Base-by-base conservation (phyloP, 2,888 invertebrate species). In the Lithodes maja region DNA sequence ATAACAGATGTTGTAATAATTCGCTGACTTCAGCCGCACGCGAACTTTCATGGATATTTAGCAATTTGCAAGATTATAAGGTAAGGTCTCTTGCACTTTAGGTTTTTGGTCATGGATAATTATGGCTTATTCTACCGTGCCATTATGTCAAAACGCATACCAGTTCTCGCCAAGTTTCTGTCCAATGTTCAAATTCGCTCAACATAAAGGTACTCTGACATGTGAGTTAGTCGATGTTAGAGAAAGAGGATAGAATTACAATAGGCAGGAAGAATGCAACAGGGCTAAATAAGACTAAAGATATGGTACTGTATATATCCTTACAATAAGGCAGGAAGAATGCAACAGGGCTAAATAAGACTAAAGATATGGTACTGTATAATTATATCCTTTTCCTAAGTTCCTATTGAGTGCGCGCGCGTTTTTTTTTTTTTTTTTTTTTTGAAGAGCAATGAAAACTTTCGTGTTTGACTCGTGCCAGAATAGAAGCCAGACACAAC, bases 21-120 rank as follows among this genome's bases (percentile, higher is more conserved):
- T 77, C 2, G 49, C 77, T 50, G 5, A 9, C 33, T 3, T 33
- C 3, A 77, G 33, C 50, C 33, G 3, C 77, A 77, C 77, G 77
- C 77, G 77, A 77, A 49, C 77, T 77, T 77, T 17, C 77, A 77
- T 77, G 77, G 77, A 3, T 12, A 77, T 77, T 77, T 77, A 77
- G 3, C 77, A 49, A 77, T 77, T 77, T 77, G 77, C 49, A 49
- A 3, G 50, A 77, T 12, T 17, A 77, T 77, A 17, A 77, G 77
- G 50, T 49, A 77, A 77, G 61, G 12, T 5, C 7, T 61, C 12
- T 61, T 5, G 5, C 61, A 9, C 61, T 5, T 61, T 61, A 9
- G 5, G 61, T 61, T 61, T 61, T 61, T 61, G 61, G 61, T 5
- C 12, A 9, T 61, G 61, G 61, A 61, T 61, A 61, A 61, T 61